phyloP scores from a whole-genome alignment of 2,888 invertebrate species.

The Pachydiplax longipennis region DNA sequence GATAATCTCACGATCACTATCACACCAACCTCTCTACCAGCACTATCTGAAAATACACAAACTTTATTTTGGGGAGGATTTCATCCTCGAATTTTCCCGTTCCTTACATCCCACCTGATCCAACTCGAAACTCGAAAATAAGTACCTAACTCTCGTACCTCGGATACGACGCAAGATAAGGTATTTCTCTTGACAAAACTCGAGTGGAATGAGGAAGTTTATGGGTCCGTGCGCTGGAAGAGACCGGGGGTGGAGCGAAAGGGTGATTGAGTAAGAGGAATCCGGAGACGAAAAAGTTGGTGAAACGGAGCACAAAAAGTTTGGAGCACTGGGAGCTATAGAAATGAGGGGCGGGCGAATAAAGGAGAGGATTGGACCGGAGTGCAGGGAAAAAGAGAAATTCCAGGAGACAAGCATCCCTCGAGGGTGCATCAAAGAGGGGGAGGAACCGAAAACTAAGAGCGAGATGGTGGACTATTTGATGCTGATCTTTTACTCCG shows the following conservation, averaged over 20 bases:
- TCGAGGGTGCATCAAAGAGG: neutral
- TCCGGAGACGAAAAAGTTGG: too few relatives aligned
- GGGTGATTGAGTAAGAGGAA: too few relatives aligned
- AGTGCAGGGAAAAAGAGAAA: conserved; percentile 49
- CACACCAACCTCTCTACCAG: too few relatives aligned
- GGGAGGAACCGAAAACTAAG: conserved; percentile 22
- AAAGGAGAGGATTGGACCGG: conserved; percentile 53
- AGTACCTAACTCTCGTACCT: neutral
- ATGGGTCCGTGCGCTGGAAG: neutral
- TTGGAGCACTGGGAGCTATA: neutral
- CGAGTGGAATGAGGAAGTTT: neutral
- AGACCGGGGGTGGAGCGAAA: too few relatives aligned
- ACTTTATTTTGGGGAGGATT: too few relatives aligned
- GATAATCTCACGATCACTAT: too few relatives aligned
- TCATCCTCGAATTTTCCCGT: neutral
- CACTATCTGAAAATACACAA: too few relatives aligned
- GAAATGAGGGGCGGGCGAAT: neutral
- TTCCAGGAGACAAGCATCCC: conserved; percentile 48
- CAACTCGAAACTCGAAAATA: neutral
- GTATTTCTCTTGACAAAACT: neutral
- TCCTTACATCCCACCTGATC: neutral
- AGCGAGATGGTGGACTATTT: neutral
- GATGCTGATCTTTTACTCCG: neutral
- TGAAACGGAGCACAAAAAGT: neutral
- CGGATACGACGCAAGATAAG: neutral